These are phyloP conservation scores for Pandion haliaetus DNA, from an alignment of 2,113 vertebrate genomes.

Conservation along the genomic window DNA sequence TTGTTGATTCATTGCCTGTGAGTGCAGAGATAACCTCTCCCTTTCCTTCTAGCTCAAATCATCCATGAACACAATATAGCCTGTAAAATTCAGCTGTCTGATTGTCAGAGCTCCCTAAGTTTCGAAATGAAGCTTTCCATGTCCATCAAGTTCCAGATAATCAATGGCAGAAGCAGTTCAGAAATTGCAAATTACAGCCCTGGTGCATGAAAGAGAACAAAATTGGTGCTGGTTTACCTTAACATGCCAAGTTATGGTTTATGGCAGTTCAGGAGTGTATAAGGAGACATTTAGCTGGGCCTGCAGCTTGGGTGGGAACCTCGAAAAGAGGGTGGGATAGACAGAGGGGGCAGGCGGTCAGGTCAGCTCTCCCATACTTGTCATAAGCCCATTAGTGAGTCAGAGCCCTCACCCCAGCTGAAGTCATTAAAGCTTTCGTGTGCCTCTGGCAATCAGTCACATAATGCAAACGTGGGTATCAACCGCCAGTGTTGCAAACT, in stretches of 20 bases:
- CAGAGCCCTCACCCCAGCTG: neutral
- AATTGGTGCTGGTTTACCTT: neutral
- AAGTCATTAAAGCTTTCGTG: neutral
- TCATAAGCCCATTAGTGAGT: neutral
- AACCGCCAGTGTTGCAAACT: neutral
- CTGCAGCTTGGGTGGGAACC: neutral
- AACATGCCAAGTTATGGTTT: neutral
- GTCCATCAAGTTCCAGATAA: neutral
- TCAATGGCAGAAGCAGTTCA: neutral
- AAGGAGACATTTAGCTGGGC: neutral
- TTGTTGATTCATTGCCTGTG: constrained; percentile 26
- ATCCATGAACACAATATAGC: neutral
- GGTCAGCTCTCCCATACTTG: neutral
- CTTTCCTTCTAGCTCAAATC: neutral
- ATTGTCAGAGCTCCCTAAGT: neutral
- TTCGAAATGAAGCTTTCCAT: neutral
- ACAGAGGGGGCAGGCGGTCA: neutral
- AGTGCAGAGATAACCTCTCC: neutral
- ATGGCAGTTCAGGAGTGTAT: neutral
- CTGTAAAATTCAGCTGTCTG: neutral
- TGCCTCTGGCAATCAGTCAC: neutral
- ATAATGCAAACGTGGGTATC: neutral
- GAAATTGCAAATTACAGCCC: neutral
- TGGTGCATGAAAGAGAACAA: neutral
- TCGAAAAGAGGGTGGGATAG: neutral